Percentiles rank a stretch among this genome's conserved stretches.
These are phyloP conservation scores for Phymastichus coffea DNA, from an alignment of 1,140 invertebrate species.

Conservation along the genomic window DNA sequence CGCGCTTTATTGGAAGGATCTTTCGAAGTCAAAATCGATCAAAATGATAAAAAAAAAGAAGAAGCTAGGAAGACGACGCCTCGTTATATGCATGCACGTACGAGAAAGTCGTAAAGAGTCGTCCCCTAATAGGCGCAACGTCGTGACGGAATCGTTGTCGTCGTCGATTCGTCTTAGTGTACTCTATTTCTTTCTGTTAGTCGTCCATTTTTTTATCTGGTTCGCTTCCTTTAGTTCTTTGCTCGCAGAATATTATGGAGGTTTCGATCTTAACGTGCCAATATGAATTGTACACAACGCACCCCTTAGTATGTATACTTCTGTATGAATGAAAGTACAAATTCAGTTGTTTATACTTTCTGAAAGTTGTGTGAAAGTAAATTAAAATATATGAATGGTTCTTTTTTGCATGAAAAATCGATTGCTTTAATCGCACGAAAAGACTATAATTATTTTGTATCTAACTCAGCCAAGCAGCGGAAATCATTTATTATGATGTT, in stretches of 20 bases:
- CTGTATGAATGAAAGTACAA: slow-evolving; percentile 1
- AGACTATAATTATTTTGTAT: no score
- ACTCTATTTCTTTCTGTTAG: slow-evolving; percentile 13
- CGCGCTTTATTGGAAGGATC: slow-evolving; percentile 48
- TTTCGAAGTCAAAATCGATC: slow-evolving; percentile 46
- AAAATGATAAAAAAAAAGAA: slow-evolving; percentile 51
- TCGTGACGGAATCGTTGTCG: slow-evolving; percentile 35
- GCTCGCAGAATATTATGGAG: slow-evolving; percentile 21
- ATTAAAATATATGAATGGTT: no score
- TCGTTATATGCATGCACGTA: slow-evolving; percentile 40
- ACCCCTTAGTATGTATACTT: no score
- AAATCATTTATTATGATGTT: no score
- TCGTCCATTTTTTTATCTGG: slow-evolving; percentile 31
- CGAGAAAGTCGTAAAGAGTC: slow-evolving; percentile 46
- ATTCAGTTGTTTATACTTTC: slow-evolving; percentile 23
- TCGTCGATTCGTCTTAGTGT: slow-evolving; percentile 18
- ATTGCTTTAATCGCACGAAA: no score
- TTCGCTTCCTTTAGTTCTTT: slow-evolving; percentile 29
- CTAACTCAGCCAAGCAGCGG: no score
- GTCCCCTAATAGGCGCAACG: slow-evolving; percentile 32
- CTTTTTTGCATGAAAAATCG: no score
- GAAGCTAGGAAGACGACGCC: slow-evolving; percentile 50
- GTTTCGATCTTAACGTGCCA: slow-evolving; percentile 33
- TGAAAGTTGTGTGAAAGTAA: no score
- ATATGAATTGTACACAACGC: slow-evolving; percentile 28